Evolutionary conservation across 2,113 vertebrate species (phyloP).

Genomic region (Plestiodon gilberti): DNA sequence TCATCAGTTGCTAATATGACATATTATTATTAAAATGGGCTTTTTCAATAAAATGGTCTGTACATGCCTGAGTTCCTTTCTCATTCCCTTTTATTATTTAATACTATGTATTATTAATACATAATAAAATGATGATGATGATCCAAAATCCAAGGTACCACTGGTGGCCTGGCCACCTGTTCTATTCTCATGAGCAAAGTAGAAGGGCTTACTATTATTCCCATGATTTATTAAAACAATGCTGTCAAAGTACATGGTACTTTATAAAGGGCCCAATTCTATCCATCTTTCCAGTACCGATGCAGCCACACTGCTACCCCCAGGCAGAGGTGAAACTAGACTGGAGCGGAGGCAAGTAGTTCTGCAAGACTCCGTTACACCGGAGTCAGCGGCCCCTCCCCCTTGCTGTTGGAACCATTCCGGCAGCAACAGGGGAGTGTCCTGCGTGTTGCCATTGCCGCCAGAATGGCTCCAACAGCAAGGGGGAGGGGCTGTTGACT

Average conservation of each 20-base stretch:
- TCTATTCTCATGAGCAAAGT: slow-evolving; percentile 1
- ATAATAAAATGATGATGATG: background rate
- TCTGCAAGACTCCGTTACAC: no score
- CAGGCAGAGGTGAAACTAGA: background rate
- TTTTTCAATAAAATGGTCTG: background rate
- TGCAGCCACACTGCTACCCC: background rate
- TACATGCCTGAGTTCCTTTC: background rate
- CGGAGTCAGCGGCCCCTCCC: no score
- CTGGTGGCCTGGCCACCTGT: background rate
- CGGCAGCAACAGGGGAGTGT: no score
- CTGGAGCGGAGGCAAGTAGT: no score
- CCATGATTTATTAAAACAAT: background rate
- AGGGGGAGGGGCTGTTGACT: no score
- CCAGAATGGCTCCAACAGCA: no score
- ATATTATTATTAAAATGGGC: background rate
- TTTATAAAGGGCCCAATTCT: no score
- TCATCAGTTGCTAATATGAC: background rate
- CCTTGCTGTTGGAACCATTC: no score
- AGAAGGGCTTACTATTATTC: background rate
- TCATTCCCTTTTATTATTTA: background rate
- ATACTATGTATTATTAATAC: background rate
- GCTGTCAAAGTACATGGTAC: background rate
- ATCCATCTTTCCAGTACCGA: no score
- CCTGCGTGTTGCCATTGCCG: no score
- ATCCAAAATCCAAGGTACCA: background rate